Base-by-base conservation (phyloP, 1,140 invertebrate species). In the Akabosia matsudoensis region DNA sequence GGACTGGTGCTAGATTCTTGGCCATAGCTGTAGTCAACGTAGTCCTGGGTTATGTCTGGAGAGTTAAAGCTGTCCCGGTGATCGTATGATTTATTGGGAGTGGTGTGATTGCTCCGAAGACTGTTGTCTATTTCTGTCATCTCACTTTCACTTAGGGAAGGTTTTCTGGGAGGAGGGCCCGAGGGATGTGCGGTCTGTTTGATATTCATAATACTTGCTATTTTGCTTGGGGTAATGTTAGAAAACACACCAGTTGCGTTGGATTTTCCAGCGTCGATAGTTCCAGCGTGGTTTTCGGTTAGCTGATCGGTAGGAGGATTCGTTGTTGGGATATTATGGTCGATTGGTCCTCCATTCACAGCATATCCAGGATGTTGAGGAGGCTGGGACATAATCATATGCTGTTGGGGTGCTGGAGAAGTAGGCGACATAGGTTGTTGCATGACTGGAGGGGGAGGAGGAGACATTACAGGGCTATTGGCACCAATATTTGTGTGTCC, bases 351-450 rank as follows among this genome's bases (percentile, higher is more conserved):
- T n/a, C n/a, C n/a, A n/a, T n/a, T n/a, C n/a, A n/a, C n/a, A n/a
- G 10, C 22, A 7, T 56, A 56, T 56, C 54, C 54, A 10, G 10
- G 13, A 67, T 31, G 13, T 22, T 45, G 2, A 3, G 10, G 10
- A 24, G 13, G 4, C 24, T 33, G 31, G 16, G 70, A 16, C 18
- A 24, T 16, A 10, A 31, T 70, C 7, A 31, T 70, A 70, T 7
- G 34, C 28, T 56, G 37, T 31, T 56, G 51, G 64, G 52, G 22
- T 10, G 31, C 51, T 33, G 24, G 37, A 33, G 73, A 22, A 13
- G 61, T 7, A 67, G 54, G 54, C 22, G 54, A 56, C 54, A 56
- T 16, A n/a, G 10, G 54, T 56, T 67, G 61, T 30, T 67, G 61
- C 13, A 4, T 56, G 22, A 13, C 7, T 2, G 61, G 61, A 14